Percentiles rank a stretch among this genome's conserved stretches.
phyloP scores from a whole-genome alignment of 2,797 vertebrate genomes.

The Karalla daura region DNA sequence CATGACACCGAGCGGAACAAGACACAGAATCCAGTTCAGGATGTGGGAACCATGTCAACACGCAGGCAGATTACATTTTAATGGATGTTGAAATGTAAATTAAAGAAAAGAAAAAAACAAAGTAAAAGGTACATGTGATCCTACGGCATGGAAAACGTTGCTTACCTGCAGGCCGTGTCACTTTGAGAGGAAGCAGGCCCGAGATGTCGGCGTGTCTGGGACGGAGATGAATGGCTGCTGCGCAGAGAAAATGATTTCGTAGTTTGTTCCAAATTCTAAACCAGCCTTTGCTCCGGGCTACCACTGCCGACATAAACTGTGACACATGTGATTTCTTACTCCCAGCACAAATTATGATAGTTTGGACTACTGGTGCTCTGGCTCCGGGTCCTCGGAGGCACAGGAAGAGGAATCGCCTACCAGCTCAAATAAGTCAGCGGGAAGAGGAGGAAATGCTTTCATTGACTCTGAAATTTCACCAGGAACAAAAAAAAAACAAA shows the following conservation, averaged over 20 bases:
- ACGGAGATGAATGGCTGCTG: slow-evolving; percentile 81
- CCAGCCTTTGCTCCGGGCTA: slow-evolving; percentile 72
- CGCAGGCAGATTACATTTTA: slow-evolving; percentile 65
- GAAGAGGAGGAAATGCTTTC: slow-evolving; percentile 44
- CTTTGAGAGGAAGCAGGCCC: slow-evolving; percentile 81
- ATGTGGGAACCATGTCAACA: slow-evolving; percentile 61
- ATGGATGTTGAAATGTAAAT: slow-evolving; percentile 48
- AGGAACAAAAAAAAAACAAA: neutral
- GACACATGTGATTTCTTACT: slow-evolving; percentile 81
- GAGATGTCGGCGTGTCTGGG: slow-evolving; percentile 72
- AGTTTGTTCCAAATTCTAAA: slow-evolving; percentile 78
- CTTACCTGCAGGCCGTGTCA: slow-evolving; percentile 76
- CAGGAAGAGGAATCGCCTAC: slow-evolving; percentile 57
- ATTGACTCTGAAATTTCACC: slow-evolving; percentile 22
- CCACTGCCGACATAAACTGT: slow-evolving; percentile 76
- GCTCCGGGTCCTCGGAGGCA: slow-evolving; percentile 55
- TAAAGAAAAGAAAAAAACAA: too few species aligned
- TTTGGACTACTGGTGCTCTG: slow-evolving; percentile 75
- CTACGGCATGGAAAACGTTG: slow-evolving; percentile 65
- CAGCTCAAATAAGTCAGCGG: slow-evolving; percentile 54
- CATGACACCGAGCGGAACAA: slow-evolving; percentile 51
- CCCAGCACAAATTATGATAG: slow-evolving; percentile 71
- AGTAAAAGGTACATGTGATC: slow-evolving; percentile 34
- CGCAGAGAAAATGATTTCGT: slow-evolving; percentile 79
- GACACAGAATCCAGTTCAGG: slow-evolving; percentile 49